These are phyloP conservation scores for Bubo blakistoni DNA, from an alignment of 2,113 vertebrate genomes.

Conservation along the genomic window DNA sequence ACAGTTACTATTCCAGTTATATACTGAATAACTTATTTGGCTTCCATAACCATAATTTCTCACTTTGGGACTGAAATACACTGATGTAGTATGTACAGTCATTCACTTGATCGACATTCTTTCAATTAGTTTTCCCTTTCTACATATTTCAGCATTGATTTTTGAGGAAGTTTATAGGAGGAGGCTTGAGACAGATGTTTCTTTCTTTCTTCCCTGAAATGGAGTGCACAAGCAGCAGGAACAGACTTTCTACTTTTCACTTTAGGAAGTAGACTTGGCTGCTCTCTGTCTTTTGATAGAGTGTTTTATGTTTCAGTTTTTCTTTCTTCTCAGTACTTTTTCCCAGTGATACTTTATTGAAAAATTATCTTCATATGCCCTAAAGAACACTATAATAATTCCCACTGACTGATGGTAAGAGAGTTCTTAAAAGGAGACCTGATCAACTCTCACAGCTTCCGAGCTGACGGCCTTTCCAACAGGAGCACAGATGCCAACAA, in stretches of 20 bases:
- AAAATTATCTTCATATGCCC: neutral
- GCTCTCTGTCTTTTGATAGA: neutral
- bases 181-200: neutral
- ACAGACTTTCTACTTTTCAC: neutral
- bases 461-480: neutral
- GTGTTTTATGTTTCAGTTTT: neutral
- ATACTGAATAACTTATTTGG: neutral
- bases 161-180: neutral
- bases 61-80: neutral
- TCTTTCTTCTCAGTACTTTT: neutral
- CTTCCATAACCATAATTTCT: neutral
- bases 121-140: neutral
- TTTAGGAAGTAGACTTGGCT: neutral
- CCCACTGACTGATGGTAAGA: neutral
- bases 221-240: neutral
- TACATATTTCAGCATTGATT: neutral
- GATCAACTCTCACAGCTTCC: neutral
- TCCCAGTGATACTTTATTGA: neutral
- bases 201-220: neutral
- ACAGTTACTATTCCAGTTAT: neutral
- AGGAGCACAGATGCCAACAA: neutral
- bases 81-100: neutral
- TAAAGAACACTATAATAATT: neutral
- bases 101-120: neutral
- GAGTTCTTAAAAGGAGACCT: neutral